A percentile compares a stretch with the other conserved stretches of the same genome.
Evolutionary conservation across 1,140 invertebrate species (phyloP).

Genomic region (Drosophila oshimai): DNA sequence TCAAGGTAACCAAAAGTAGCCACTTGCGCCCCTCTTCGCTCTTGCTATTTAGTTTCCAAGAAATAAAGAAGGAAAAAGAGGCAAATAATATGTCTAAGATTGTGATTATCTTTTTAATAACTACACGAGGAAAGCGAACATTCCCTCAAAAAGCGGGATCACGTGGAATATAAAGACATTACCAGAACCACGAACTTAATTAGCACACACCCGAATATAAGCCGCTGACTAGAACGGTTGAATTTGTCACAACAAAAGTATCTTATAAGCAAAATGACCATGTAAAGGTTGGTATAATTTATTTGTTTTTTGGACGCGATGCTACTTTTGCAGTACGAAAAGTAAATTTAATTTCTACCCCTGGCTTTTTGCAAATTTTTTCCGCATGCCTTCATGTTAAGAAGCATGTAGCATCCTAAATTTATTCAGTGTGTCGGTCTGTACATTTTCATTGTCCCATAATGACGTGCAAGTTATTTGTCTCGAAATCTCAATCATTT

Average conservation of each 20-base stretch:
- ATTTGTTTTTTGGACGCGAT: neutral
- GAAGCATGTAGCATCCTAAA: constrained; percentile 11
- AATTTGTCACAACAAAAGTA: neutral
- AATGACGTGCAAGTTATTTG: constrained; percentile 53
- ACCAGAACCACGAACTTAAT: constrained; percentile 58
- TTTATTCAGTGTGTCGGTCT: constrained; percentile 1
- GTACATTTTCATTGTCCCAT: constrained; percentile 35
- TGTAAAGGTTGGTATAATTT: neutral
- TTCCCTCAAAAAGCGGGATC: constrained; percentile 25
- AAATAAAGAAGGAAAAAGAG: constrained; percentile 15
- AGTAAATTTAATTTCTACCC: constrained; percentile 1
- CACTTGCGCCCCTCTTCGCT: constrained; percentile 14
- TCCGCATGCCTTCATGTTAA: constrained; percentile 16
- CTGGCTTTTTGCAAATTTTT: constrained; percentile 6
- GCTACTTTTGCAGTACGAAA: neutral
- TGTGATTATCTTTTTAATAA: constrained; percentile 72
- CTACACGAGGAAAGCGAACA: constrained; percentile 22
- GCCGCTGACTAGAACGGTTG: neutral
- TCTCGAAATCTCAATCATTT: constrained; percentile 26
- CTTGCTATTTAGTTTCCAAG: constrained; percentile 37
- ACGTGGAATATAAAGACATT: constrained; percentile 37
- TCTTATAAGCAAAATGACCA: neutral
- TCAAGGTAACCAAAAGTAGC: constrained; percentile 56
- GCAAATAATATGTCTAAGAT: constrained; percentile 37
- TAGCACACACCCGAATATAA: constrained; percentile 49